A percentile compares a stretch with the other conserved stretches of the same genome.
phyloP scores from a whole-genome alignment of 2,797 vertebrate species.

The Vespertilio murinus region DNA sequence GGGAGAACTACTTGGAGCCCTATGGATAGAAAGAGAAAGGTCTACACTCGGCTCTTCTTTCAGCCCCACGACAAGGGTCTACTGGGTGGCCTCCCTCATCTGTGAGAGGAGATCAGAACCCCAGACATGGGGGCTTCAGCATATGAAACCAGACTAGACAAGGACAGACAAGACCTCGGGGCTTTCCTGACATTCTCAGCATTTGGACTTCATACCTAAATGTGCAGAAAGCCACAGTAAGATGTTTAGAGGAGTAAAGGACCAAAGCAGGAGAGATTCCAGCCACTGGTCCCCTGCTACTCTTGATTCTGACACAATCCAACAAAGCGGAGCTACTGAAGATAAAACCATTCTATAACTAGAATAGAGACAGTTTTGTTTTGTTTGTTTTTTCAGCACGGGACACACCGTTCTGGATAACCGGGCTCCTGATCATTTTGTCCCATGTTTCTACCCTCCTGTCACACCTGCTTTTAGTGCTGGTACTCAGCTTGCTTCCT shows the following conservation, averaged over 20 bases:
- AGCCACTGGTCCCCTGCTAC: not conserved
- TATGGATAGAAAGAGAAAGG: not conserved
- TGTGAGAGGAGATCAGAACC: not conserved
- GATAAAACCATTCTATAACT: not conserved
- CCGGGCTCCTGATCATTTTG: not conserved
- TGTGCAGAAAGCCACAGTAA: not conserved
- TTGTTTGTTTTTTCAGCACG: not conserved
- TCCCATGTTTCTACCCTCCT: not conserved
- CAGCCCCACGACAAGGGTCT: not conserved
- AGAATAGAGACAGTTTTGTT: not conserved
- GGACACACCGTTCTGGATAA: not conserved
- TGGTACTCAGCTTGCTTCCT: not conserved
- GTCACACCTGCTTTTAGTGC: not conserved
- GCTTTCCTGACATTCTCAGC: not conserved
- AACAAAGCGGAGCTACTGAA: not conserved
- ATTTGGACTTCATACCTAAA: not conserved
- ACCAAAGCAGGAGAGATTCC: not conserved
- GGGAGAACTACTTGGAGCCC: not conserved
- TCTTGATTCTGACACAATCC: not conserved
- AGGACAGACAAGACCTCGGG: not conserved
- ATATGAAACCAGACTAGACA: not conserved
- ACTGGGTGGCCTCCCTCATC: not conserved
- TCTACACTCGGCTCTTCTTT: not conserved
- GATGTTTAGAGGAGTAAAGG: not conserved
- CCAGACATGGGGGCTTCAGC: not conserved